phyloP scores from a whole-genome alignment of 2,888 invertebrate genomes.

The Chloroclysta siterata region DNA sequence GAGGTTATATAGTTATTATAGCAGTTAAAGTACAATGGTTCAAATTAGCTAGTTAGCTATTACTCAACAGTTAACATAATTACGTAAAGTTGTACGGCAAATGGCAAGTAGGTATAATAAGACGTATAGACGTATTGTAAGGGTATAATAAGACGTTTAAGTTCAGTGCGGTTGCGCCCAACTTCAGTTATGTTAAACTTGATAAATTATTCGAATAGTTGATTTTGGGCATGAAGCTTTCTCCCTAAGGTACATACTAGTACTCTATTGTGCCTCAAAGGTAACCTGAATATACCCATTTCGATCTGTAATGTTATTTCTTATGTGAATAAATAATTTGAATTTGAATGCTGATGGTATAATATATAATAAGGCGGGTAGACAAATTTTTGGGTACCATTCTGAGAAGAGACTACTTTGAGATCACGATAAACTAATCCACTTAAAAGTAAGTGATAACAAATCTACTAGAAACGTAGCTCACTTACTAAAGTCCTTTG shows the following conservation, averaged over 20 bases:
- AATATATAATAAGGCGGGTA: neutral
- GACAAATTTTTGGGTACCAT: neutral
- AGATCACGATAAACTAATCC: no score
- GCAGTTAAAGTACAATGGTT: no score
- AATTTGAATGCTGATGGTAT: no score
- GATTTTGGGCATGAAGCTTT: slow-evolving; percentile 39
- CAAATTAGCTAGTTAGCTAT: neutral
- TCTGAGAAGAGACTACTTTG: no score
- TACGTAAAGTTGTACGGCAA: slow-evolving; percentile 33
- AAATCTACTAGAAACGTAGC: no score
- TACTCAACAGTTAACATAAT: neutral
- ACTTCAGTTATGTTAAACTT: slow-evolving; percentile 40
- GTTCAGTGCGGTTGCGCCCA: slow-evolving; percentile 25
- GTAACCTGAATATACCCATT: neutral
- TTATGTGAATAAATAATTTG: no score
- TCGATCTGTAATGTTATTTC: no score
- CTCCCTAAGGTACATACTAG: slow-evolving; percentile 23
- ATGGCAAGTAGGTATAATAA: slow-evolving; percentile 35
- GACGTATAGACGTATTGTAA: no score
- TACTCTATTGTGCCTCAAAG: slow-evolving; percentile 22
- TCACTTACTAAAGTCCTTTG: no score
- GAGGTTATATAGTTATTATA: no score
- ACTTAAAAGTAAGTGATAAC: no score
- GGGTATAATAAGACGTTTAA: slow-evolving; percentile 5
- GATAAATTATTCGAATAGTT: slow-evolving; percentile 44